Percentiles rank a stretch among this genome's conserved stretches.
These are phyloP conservation scores for Coenobita brevimanus DNA, from an alignment of 1,140 invertebrate genomes.

Conservation along the genomic window DNA sequence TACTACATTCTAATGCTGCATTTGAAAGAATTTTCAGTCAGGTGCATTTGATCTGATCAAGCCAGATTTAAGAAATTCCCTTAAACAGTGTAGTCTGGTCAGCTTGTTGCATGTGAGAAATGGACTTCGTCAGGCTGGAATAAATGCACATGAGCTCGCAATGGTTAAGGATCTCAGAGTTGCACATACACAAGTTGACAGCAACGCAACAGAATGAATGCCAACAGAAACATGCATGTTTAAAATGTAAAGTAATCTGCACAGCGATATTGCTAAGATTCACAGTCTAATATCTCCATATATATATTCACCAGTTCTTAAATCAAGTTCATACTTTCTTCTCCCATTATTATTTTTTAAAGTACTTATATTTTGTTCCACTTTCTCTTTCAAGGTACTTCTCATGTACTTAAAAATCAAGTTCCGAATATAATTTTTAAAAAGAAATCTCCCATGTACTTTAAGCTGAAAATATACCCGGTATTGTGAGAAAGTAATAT, in stretches of 20 bases:
- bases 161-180: neutral
- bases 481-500: too few relatives aligned
- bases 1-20: conserved; percentile 29
- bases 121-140: conserved; percentile 2
- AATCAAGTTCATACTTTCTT: too few relatives aligned
- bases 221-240: neutral
- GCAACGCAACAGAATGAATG: conserved; percentile 23
- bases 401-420: too few relatives aligned
- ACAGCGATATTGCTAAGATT: too few relatives aligned
- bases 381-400: too few relatives aligned
- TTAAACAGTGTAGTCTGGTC: conserved; percentile 7
- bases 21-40: conserved; percentile 18
- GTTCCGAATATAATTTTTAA: too few relatives aligned
- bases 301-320: too few relatives aligned
- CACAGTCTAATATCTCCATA: too few relatives aligned
- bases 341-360: too few relatives aligned
- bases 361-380: too few relatives aligned
- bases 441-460: too few relatives aligned
- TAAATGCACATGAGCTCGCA: conserved; percentile 12
- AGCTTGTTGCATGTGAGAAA: conserved; percentile 19
- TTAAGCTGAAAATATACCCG: too few relatives aligned
- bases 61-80: conserved; percentile 19
- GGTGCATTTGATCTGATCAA: conserved; percentile 15
- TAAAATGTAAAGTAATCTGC: conserved; percentile 10
- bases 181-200: neutral